Evolutionary conservation across 2,888 invertebrate genomes (phyloP).

Genomic region (Itoplectis maculator): DNA sequence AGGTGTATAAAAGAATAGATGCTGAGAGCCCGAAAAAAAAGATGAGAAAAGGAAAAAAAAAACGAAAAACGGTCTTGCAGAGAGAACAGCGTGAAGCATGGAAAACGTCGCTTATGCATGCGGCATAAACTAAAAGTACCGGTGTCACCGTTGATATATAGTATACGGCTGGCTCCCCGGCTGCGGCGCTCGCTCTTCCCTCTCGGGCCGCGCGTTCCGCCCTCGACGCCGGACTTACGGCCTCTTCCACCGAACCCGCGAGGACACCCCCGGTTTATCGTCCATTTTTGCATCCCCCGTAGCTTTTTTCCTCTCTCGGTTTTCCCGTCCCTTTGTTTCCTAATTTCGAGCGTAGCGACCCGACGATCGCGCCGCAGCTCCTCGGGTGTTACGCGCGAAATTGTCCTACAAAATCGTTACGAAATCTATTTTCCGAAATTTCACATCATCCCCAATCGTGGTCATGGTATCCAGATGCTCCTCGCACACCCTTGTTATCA

Average conservation of each 20-base stretch:
- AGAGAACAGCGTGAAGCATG: slow-evolving; percentile 37
- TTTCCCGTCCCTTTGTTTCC: slow-evolving; percentile 29
- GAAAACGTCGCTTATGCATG: slow-evolving; percentile 76
- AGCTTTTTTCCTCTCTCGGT: slow-evolving; percentile 42
- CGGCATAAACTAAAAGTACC: slow-evolving; percentile 78
- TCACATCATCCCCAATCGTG: neutral
- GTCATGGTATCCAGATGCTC: too few species aligned
- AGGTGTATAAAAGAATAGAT: slow-evolving; percentile 23
- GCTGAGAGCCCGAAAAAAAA: slow-evolving; percentile 9
- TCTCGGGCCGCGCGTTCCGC: neutral
- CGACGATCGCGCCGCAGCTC: neutral
- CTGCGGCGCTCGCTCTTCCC: slow-evolving; percentile 19
- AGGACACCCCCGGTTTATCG: slow-evolving; percentile 76
- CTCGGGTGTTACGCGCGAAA: neutral
- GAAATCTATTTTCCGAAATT: slow-evolving; percentile 3
- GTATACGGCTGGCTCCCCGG: slow-evolving; percentile 45
- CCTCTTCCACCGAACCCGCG: slow-evolving; percentile 69
- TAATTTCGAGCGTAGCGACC: slow-evolving; percentile 27
- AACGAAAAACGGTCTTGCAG: too few species aligned
- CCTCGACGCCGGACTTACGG: slow-evolving; percentile 28
- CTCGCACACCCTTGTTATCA: slow-evolving; percentile 15
- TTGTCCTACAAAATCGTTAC: neutral
- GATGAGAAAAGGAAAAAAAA: too few species aligned
- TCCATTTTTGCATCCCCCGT: slow-evolving; percentile 78
- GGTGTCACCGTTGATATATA: slow-evolving; percentile 78